Base-by-base conservation (phyloP, 1,140 invertebrate species). In the Sarcophaga bullata region DNA sequence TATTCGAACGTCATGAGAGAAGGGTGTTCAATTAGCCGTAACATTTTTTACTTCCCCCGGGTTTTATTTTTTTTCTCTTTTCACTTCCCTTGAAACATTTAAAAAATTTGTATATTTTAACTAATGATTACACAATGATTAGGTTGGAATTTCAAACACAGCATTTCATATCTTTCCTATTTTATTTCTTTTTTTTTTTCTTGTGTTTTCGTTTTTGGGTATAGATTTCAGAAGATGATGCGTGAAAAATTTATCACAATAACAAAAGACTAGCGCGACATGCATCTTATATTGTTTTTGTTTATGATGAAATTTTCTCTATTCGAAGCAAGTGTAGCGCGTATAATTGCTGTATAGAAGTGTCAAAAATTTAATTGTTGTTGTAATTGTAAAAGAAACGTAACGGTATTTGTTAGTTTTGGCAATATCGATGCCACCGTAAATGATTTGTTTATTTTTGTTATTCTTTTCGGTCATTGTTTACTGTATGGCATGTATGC, bases 61-160 rank as follows among this genome's bases (percentile, higher is more conserved):
- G 15, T 15, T 68, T 68, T 68, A 8, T 68, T 68, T 52, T 68
- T n/a, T n/a, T 68, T 19, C 19, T 68, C 17, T n/a, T 68, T 19
- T 68, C 25, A 68, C 8, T 68, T 17, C 19, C 7, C 25, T 62
- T 68, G n/a, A 9, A 68, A 76, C 37, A 76, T n/a, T 37, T 48
- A 76, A 76, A 13, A 75, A 76, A 76, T 76, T 49, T 47, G 46
- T 80, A 46, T 15, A 52, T 13, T 80, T 52, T 81, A 85, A 85
- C 85, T 88, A 89, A 89, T 89, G 88, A 89, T 89, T 89, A 86
- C 87, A 88, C 88, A 89, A 89, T 89, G 88, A 89, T 89, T 89
- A 89, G 88, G 86, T 83, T 54, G 82, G 82, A 83, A 83, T 83
- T 78, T 48, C 75, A 6, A 46, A 48, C 17, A 37, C 17, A 72